Base-by-base conservation (phyloP, 2,797 vertebrate species). In the Pterois miles region DNA sequence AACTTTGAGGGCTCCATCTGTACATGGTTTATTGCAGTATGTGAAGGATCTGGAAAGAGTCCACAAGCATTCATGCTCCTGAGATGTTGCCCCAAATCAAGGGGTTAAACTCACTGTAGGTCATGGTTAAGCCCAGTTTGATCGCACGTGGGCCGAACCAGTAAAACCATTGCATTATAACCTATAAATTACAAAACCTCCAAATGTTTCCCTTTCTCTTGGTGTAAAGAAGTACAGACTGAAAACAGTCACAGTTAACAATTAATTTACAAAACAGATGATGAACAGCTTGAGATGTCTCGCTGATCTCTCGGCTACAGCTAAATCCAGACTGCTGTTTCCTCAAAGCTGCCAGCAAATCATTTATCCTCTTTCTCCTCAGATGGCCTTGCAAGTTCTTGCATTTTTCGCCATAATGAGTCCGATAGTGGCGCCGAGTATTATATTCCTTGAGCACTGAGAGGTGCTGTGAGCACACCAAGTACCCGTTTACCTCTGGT, bases 1-100 rank as follows among this genome's bases (percentile, higher is more conserved):
- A 74, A 59, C 58, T 50, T 70, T 27, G 72, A 71, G 60, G 72
- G 57, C 68, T 81, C 53, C 52, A 27, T 81, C 71, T 73, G 53
- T 43, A 69, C 6, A 25, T 53, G 50, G 46, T 20, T 64, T 34
- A 25, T 50, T 58, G 50, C 31, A 65, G 66, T 6, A 1, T 66
- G 38, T 27, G 16, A 72, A 14, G 23, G 54, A 53, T 20, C 33
- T 57, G 66, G 34, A 64, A 38, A 50, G 68, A 56, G 33, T 74
- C 23, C 33, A 50, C 25, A 50, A 23, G 40, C 33, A 11, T 5
- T 4, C 2, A 18, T 64, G 16, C 25, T 63, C 0, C 13, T 9
- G 52, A 29, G 18, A 36, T 16, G 34, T 34, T 53, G 40, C 63
- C 38, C 27, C n/a, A 8, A 36, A 59, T 31, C 57, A 71, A 48